Percentiles rank a stretch among this genome's conserved stretches.
These are phyloP conservation scores for Cataglyphis rosenhaueri DNA, from an alignment of 2,888 invertebrate genomes.

Conservation along the genomic window DNA sequence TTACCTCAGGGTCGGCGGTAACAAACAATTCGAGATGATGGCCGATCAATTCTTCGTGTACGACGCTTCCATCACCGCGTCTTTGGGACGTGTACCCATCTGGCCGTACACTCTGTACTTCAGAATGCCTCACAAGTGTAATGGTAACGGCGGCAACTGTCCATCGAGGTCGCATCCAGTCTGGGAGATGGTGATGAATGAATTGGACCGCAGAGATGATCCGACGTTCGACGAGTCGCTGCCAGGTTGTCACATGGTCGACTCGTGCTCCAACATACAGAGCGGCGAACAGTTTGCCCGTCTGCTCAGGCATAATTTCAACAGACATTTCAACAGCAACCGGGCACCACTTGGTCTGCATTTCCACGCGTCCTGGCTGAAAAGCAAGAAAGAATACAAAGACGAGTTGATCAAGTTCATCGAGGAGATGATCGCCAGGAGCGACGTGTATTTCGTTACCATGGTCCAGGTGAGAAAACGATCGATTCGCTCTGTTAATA, in stretches of 20 bases:
- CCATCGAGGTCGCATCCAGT: constrained; percentile 95
- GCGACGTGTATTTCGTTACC: constrained; percentile 97
- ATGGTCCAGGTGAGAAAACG: constrained; percentile 88
- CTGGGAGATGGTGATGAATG: constrained; percentile 99
- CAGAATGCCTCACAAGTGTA: constrained; percentile 98
- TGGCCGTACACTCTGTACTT: constrained; percentile 99
- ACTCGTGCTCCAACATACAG: constrained; percentile 97
- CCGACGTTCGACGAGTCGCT: constrained; percentile 97
- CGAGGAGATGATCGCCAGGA: constrained; percentile 95
- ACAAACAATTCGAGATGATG: constrained; percentile 99
- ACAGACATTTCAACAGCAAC: constrained; percentile 96
- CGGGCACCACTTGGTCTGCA: constrained; percentile 96
- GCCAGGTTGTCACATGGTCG: constrained; percentile 97
- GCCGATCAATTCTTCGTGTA: constrained; percentile 97
- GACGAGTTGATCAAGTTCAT: constrained; percentile 97
- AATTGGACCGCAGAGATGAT: constrained; percentile 96
- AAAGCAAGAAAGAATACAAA: constrained; percentile 96
- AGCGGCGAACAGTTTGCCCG: constrained; percentile 96
- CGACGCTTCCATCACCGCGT: constrained; percentile 97
- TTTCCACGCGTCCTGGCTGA: constrained; percentile 98
- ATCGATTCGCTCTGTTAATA: constrained; percentile 40
- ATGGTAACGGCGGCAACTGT: constrained; percentile 97
- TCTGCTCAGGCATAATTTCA: constrained; percentile 96
- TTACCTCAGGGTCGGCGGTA: constrained; percentile 95
- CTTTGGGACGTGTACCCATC: constrained; percentile 94